Evolutionary conservation across 2,113 vertebrate genomes (phyloP).

Genomic region (Saccopteryx leptura): DNA sequence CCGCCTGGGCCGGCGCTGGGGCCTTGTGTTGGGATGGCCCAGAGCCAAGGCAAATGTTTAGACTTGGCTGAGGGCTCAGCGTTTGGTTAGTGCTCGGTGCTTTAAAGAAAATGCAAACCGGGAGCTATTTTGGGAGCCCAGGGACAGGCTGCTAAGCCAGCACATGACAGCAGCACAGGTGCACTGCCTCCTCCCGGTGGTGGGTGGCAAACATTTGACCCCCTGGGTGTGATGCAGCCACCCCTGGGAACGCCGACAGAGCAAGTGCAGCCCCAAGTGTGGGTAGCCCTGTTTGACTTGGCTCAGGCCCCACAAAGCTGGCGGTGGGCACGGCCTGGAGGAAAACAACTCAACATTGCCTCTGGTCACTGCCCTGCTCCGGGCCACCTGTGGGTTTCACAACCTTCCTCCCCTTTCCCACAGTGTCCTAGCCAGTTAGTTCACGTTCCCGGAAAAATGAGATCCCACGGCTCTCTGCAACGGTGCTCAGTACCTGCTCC

Average conservation of each 20-base stretch:
- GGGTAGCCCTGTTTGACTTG: slow-evolving; percentile 72
- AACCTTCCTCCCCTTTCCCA: slow-evolving; percentile 51
- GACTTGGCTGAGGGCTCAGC: slow-evolving; percentile 63
- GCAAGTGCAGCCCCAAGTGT: neutral
- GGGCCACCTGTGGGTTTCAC: slow-evolving; percentile 71
- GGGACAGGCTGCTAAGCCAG: slow-evolving; percentile 29
- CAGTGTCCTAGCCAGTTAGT: neutral
- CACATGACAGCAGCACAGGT: slow-evolving; percentile 55
- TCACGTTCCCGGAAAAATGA: slow-evolving; percentile 63
- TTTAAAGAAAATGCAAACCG: slow-evolving; percentile 64
- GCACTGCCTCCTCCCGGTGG: slow-evolving; percentile 55
- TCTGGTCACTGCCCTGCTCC: slow-evolving; percentile 32
- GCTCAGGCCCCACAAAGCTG: neutral
- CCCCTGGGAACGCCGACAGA: slow-evolving; percentile 20
- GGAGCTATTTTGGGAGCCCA: neutral
- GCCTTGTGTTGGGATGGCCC: slow-evolving; percentile 54
- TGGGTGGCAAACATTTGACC: slow-evolving; percentile 48
- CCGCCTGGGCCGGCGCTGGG: neutral
- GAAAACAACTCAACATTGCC: slow-evolving; percentile 59
- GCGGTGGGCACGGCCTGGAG: neutral
- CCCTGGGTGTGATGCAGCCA: neutral
- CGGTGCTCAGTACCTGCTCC: neutral
- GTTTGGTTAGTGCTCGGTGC: neutral
- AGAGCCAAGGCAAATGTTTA: slow-evolving; percentile 79
- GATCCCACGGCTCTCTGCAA: neutral